Evolutionary conservation across 2,888 invertebrate species (phyloP).

Genomic region (Hyposoter didymator): DNA sequence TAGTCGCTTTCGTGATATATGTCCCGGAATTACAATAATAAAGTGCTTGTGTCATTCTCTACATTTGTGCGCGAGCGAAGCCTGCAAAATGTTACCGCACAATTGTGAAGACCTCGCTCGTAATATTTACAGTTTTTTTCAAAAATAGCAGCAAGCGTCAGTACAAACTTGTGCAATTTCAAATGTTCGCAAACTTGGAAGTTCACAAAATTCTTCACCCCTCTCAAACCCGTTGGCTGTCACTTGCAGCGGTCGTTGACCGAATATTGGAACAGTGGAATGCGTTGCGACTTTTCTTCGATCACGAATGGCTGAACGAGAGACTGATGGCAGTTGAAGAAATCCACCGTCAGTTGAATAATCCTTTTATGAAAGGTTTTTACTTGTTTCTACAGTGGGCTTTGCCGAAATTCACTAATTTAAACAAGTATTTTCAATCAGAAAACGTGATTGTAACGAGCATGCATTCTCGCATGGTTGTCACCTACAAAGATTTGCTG

Average conservation of each 20-base stretch:
- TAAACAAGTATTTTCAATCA: conserved; percentile 69
- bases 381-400: conserved; percentile 68
- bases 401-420: conserved; percentile 65
- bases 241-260: conserved; percentile 67
- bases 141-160: not conserved
- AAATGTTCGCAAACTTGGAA: no score
- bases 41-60: conserved; percentile 77
- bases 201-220: no score
- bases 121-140: not conserved
- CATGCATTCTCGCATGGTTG: conserved; percentile 55
- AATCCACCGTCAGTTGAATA: conserved; percentile 63
- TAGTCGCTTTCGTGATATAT: conserved; percentile 64
- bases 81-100: conserved; percentile 31
- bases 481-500: conserved; percentile 63
- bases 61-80: conserved; percentile 74
- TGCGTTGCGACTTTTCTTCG: conserved; percentile 71
- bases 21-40: conserved; percentile 72
- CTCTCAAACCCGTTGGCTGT: not conserved
- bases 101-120: conserved; percentile 4
- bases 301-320: conserved; percentile 65
- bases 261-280: conserved; percentile 76
- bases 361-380: conserved; percentile 68
- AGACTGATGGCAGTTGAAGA: conserved; percentile 60
- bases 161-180: no score
- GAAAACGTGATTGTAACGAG: conserved; percentile 58